Percentiles rank a stretch among this genome's conserved stretches.
phyloP scores from a whole-genome alignment of 2,888 invertebrate genomes.

The Deilephila porcellus region DNA sequence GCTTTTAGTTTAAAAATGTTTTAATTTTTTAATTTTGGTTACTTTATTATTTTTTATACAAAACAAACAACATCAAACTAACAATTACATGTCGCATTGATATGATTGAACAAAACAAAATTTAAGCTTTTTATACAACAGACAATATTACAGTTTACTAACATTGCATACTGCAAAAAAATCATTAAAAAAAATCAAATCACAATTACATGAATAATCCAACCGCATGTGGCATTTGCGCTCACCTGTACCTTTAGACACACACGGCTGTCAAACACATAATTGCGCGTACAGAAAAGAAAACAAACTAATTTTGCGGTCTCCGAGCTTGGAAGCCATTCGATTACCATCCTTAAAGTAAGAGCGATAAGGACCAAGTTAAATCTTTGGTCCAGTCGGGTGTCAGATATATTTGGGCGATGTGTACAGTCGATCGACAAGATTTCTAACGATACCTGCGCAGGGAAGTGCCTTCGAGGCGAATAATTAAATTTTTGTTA shows the following conservation, averaged over 20 bases:
- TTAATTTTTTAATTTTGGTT: neutral
- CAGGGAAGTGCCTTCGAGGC: slow-evolving; percentile 64
- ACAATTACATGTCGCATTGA: too few relatives aligned
- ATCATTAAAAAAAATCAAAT: too few relatives aligned
- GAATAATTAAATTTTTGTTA: slow-evolving; percentile 70
- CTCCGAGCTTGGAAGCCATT: slow-evolving; percentile 36
- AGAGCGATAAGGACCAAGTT: slow-evolving; percentile 40
- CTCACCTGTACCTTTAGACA: slow-evolving; percentile 64
- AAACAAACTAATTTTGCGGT: slow-evolving; percentile 61
- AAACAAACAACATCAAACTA: too few relatives aligned
- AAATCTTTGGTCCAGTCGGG: slow-evolving; percentile 40
- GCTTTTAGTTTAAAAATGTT: neutral
- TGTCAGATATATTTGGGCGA: slow-evolving; percentile 55
- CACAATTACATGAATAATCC: neutral
- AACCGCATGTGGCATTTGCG: slow-evolving; percentile 52
- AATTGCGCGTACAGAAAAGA: slow-evolving; percentile 79
- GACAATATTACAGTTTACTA: too few relatives aligned
- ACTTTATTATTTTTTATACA: neutral
- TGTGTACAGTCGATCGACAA: slow-evolving; percentile 74
- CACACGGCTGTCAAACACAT: slow-evolving; percentile 79
- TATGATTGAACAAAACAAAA: too few relatives aligned
- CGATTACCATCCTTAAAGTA: slow-evolving; percentile 50
- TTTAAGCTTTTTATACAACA: too few relatives aligned
- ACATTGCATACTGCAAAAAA: too few relatives aligned
- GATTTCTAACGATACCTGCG: slow-evolving; percentile 28